Percentiles rank a stretch among this genome's conserved stretches.
Evolutionary conservation across 1,140 invertebrate genomes (phyloP).

Genomic region (Leptopilina boulardi): DNA sequence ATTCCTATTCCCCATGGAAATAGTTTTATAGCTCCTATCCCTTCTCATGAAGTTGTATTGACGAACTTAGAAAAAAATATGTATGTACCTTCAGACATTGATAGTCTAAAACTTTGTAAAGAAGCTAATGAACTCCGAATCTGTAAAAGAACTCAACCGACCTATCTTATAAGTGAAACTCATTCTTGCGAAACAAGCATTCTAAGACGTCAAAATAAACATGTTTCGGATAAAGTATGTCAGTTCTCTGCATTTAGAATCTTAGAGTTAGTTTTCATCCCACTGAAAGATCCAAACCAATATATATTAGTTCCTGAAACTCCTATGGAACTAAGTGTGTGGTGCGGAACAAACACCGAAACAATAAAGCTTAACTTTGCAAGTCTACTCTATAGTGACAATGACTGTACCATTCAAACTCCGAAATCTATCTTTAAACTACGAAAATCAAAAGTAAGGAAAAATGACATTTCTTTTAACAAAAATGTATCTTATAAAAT

Average conservation of each 20-base stretch:
- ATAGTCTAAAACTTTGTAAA: background rate
- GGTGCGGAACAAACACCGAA: background rate
- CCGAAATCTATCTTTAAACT: background rate
- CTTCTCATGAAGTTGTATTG: background rate
- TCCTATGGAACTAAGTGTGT: background rate
- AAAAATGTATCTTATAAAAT: background rate
- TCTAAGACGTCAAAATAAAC: background rate
- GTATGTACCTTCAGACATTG: background rate
- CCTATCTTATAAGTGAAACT: no score
- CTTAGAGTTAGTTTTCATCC: no score
- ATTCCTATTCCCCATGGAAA: background rate
- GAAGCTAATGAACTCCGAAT: background rate
- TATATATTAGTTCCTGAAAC: background rate
- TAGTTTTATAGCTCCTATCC: background rate
- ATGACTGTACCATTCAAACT: background rate
- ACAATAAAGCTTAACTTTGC: background rate
- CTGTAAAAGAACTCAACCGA: background rate
- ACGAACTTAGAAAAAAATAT: background rate
- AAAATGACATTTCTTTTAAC: background rate
- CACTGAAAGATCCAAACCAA: no score
- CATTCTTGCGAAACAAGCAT: background rate
- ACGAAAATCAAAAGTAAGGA: background rate
- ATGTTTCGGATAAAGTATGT: background rate
- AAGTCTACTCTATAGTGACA: background rate
- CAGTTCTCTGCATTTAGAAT: background rate